Evolutionary conservation across 2,888 invertebrate species (phyloP).

Genomic region (Euproctis similis): DNA sequence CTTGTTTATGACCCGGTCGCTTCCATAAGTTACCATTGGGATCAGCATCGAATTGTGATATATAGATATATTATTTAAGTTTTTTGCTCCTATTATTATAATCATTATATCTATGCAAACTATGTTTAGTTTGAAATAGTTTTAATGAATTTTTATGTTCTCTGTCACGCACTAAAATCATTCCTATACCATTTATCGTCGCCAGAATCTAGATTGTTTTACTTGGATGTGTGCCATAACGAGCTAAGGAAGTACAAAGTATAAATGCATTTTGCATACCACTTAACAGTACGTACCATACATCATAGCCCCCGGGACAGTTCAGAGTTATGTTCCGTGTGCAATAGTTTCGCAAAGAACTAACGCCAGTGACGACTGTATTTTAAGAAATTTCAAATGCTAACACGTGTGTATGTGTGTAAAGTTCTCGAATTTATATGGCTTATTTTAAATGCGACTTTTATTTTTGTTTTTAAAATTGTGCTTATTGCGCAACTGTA

Average conservation of each 20-base stretch:
- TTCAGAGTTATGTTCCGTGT: constrained; percentile 35
- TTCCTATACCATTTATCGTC: constrained; percentile 53
- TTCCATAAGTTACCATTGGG: no score
- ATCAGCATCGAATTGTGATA: no score
- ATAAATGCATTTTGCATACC: constrained; percentile 74
- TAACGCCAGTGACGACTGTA: constrained; percentile 11
- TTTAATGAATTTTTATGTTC: constrained; percentile 50
- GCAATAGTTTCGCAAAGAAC: constrained; percentile 14
- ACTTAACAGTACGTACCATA: constrained; percentile 65
- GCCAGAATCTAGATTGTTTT: constrained; percentile 66
- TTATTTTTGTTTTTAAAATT: no score
- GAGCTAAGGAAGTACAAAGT: constrained; percentile 69
- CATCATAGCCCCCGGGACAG: constrained; percentile 52
- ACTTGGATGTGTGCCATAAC: constrained; percentile 70
- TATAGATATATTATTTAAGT: no score
- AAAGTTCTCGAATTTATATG: no score
- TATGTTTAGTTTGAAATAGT: constrained; percentile 28
- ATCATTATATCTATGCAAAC: not conserved
- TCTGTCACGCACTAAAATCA: constrained; percentile 59
- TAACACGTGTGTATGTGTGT: constrained; percentile 3
- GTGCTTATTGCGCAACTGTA: no score
- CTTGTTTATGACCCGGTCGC: no score
- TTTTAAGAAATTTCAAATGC: constrained; percentile 12
- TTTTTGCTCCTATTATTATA: no score
- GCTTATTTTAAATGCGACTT: no score